Evolutionary conservation across 2,888 invertebrate species (phyloP).

Genomic region (Cataglyphis altisquamis): DNA sequence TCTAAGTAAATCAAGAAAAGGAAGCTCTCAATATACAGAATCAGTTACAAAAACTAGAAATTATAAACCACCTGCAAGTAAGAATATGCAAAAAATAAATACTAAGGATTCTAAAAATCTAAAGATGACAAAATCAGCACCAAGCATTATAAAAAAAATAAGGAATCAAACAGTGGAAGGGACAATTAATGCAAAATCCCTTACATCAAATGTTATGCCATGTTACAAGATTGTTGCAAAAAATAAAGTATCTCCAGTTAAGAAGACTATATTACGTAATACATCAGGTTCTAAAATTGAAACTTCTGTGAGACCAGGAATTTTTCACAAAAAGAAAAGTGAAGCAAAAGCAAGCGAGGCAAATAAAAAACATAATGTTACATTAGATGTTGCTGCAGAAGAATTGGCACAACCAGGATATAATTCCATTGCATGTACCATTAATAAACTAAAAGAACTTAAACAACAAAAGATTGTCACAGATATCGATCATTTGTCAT

Average conservation of each 20-base stretch:
- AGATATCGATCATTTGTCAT: constrained; percentile 77
- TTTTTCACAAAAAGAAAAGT: constrained; percentile 20
- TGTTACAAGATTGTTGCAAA: constrained; percentile 53
- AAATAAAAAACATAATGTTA: not conserved
- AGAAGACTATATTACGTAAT: constrained; percentile 71
- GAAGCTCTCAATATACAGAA: not conserved
- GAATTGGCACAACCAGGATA: constrained; percentile 79
- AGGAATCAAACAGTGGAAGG: not conserved
- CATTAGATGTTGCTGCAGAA: constrained; percentile 44
- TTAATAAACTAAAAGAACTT: constrained; percentile 77
- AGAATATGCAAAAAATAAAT: not conserved
- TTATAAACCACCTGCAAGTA: not conserved
- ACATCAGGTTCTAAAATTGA: constrained; percentile 61
- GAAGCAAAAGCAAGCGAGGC: not conserved
- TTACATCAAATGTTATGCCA: constrained; percentile 57
- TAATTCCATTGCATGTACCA: constrained; percentile 81
- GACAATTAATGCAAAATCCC: constrained; percentile 47
- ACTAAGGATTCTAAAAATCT: not conserved
- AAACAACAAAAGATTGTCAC: constrained; percentile 74
- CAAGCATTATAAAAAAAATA: not conserved
- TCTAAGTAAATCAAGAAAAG: constrained; percentile 2
- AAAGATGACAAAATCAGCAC: constrained; percentile 14
- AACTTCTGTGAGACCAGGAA: constrained; percentile 71
- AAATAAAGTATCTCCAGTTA: constrained; percentile 58
- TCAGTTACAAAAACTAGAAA: not conserved